Base-by-base conservation (phyloP, 2,888 invertebrate genomes). In the Hydropsyche betteni region DNA sequence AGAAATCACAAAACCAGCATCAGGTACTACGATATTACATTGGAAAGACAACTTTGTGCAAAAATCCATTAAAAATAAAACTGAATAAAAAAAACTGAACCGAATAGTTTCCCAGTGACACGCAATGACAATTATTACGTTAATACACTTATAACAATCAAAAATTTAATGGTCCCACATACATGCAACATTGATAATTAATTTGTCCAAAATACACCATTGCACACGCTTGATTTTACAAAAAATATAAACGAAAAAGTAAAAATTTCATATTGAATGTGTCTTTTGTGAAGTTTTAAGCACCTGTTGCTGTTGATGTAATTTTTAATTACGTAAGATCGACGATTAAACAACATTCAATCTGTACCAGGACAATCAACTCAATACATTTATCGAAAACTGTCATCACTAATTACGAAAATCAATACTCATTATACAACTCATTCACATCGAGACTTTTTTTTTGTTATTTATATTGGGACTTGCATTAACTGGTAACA, bases 1-100 rank as follows among this genome's bases (percentile, higher is more conserved):
- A 64, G 34, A 64, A 64, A 64, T 64, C 64, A 64, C 64, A 64
- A 64, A 64, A 64, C 64, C 61, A 64, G 64, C 64, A 64, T 64
- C 64, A 64, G 64, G 64, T 64, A 64, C 64, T 64, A 14, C 34
- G 44, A 64, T 36, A 36, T 64, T 55, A 36, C 34, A 36, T 36
- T 64, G 34, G n/a, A 64, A 16, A 55, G 61, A 64, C 64, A 61
- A 34, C 34, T 64, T 64, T 64, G 64, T 64, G 64, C 64, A 10
- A 64, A 34, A 36, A 44, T 6, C 10, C 44, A 44, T 34, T 4
- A 61, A 24, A 61, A 10, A 64, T n/a, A 6, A 64, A 64, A 36
- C 24, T 64, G 12, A 44, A 44, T 44, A 44, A 10, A 44, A 44
- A 44, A 8, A 44, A 44, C 6, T 8, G 10, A 44, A 44, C 10